phyloP scores from a whole-genome alignment of 2,113 vertebrate genomes.

The Xenotilapia longispinis region DNA sequence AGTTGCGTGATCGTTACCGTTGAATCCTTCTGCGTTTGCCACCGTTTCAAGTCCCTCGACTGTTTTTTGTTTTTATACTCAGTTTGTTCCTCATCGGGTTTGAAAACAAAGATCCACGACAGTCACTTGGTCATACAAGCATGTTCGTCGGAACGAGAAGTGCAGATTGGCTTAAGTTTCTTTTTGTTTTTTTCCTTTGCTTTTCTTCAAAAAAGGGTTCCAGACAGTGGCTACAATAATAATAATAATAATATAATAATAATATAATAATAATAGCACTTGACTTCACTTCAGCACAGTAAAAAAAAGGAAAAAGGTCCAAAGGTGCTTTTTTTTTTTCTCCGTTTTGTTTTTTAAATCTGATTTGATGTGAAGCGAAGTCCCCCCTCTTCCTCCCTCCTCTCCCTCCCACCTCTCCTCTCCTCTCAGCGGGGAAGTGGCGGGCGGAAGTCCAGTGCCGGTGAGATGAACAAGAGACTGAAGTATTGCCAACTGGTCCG shows the following conservation, averaged over 20 bases:
- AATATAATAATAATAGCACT: conserved; percentile 55
- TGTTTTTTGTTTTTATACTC: background rate
- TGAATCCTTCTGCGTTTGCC: conserved; percentile 29
- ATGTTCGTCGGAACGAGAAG: conserved; percentile 39
- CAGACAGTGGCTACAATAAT: conserved; percentile 52
- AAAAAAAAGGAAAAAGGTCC: conserved; percentile 44
- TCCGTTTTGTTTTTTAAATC: conserved; percentile 27
- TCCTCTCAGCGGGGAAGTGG: conserved; percentile 41
- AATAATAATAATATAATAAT: conserved; percentile 26
- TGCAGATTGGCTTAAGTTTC: conserved; percentile 38
- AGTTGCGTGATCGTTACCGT: conserved; percentile 31
- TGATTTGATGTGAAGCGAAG: conserved; percentile 59
- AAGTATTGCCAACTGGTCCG: conserved; percentile 56
- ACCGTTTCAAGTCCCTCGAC: background rate
- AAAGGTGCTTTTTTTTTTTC: conserved; percentile 41
- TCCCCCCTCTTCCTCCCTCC: conserved; percentile 27
- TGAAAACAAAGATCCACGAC: conserved; percentile 37
- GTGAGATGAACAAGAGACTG: conserved; percentile 50
- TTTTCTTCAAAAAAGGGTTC: conserved; percentile 52
- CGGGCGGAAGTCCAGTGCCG: conserved; percentile 51
- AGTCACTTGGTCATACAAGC: conserved; percentile 51
- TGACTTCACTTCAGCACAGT: conserved; percentile 66
- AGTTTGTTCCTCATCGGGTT: conserved; percentile 29
- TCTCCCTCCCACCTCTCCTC: background rate
- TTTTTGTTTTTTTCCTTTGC: conserved; percentile 4